Base-by-base conservation (phyloP, 2,797 vertebrate species). In the Rhynchonycteris naso region DNA sequence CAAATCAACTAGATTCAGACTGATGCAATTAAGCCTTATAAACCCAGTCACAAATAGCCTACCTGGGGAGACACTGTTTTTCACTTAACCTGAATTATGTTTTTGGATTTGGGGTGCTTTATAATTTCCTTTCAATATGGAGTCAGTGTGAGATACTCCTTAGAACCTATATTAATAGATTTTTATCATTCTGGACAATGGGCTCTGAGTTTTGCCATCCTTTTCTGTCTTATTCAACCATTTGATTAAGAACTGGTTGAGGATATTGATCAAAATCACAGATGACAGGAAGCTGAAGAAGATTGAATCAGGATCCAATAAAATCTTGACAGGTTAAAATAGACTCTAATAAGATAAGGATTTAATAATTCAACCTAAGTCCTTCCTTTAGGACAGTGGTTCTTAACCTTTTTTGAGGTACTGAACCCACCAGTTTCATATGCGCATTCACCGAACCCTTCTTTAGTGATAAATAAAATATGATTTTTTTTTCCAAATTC, bases 1-100 rank as follows among this genome's bases (percentile, higher is more conserved):
- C 81, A 91, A 95, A 94, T 91, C 86, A 97, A 79, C 76, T 56
- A 63, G 72, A 94, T 90, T 95, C 90, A 94, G 72, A 95, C 52
- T 16, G 43, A 87, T 61, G 87, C 19, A 78, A 76, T 81, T 68
- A 93, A 75, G 75, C 22, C 9, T 38, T 19, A 91, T 56, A 69
- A 88, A 79, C 35, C 21, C 14, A 66, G 50, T 58, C 71, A 91
- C 81, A 90, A 91, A 95, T 91, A 89, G 87, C 24, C 7, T 79
- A n/a, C 21, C 35, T 63, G 30, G 59, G 65, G 58, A 95, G 50
- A 87, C 19, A 43, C 50, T 84, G 61, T 81, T 90, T 90, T 69
- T 95, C 50, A 66, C 72, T 90, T 94, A 87, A 88, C 47, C 52
- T 78, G 56, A 89, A 88, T 88, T 15, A 69, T 88, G 63, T 61